These are phyloP conservation scores for Okamejei kenojei DNA, from an alignment of 2,797 vertebrate species.

Conservation along the genomic window DNA sequence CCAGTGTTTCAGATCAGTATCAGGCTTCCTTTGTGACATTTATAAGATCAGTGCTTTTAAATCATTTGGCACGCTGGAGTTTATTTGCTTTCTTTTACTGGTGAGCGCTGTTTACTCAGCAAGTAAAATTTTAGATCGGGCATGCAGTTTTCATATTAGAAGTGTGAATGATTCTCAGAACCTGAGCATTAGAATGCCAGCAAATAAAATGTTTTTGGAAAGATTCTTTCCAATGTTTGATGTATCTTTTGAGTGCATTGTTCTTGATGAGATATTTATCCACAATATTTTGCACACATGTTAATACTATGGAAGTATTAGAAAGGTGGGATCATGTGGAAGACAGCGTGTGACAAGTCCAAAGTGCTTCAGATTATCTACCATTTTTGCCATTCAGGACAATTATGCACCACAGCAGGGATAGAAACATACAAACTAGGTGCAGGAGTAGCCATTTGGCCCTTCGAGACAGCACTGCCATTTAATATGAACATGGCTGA, in stretches of 20 bases:
- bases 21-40: not conserved
- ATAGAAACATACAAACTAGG: no score
- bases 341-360: not conserved
- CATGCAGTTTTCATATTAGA: not conserved
- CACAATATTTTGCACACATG: not conserved
- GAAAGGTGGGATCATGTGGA: not conserved
- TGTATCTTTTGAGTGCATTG: not conserved
- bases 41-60: slow-evolving; percentile 14
- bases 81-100: not conserved
- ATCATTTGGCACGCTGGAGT: not conserved
- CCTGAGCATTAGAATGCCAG: no score
- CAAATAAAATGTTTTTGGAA: not conserved
- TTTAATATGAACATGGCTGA: no score
- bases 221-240: not conserved
- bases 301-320: not conserved
- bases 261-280: not conserved
- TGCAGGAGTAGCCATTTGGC: no score
- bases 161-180: not conserved
- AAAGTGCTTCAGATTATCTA: not conserved
- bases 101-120: not conserved
- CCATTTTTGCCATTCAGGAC: not conserved
- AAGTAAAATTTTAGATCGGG: not conserved
- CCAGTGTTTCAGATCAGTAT: not conserved
- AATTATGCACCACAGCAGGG: not conserved
- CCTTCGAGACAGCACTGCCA: no score